A percentile compares a stretch with the other conserved stretches of the same genome.
Conservation (phyloP, 1,140 invertebrate species). For the Eulimnadia texana region DNA sequence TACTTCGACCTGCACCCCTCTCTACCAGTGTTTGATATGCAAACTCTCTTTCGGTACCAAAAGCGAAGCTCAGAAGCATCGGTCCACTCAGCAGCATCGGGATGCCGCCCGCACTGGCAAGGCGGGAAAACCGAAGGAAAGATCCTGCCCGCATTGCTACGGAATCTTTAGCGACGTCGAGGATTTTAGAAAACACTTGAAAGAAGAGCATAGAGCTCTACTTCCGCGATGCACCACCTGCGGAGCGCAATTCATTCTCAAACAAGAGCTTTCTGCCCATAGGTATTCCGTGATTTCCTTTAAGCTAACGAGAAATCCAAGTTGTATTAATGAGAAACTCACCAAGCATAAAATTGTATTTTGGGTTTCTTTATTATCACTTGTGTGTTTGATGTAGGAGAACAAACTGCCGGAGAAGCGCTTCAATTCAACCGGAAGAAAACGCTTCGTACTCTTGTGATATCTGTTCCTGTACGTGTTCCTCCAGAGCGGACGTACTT, state of each 20-base stretch:
- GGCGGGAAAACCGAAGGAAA: constrained; percentile 29
- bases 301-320: too few species aligned
- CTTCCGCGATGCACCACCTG: constrained; percentile 48
- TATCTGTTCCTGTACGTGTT: constrained; percentile 3
- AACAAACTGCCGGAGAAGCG: constrained; percentile 1
- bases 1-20: constrained; percentile 27
- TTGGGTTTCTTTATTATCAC: not conserved
- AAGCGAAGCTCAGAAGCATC: constrained; percentile 46
- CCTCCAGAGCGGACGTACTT: not conserved
- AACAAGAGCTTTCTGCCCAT: constrained; percentile 55
- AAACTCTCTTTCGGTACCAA: constrained; percentile 42
- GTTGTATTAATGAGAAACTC: too few species aligned
- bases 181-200: constrained; percentile 47
- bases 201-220: constrained; percentile 41
- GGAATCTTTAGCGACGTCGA: constrained; percentile 35
- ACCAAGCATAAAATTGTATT: too few species aligned
- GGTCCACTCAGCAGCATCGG: constrained; percentile 42
- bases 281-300: constrained; percentile 10
- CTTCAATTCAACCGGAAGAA: not conserved
- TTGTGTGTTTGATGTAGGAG: not conserved
- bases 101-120: constrained; percentile 31
- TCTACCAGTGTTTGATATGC: constrained; percentile 51
- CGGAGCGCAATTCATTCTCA: constrained; percentile 45
- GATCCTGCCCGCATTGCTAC: constrained; percentile 44
- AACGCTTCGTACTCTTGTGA: constrained; percentile 2